A percentile compares a stretch with the other conserved stretches of the same genome.
Evolutionary conservation across 2,888 invertebrate species (phyloP).

Genomic region (Amphipoea oculea): DNA sequence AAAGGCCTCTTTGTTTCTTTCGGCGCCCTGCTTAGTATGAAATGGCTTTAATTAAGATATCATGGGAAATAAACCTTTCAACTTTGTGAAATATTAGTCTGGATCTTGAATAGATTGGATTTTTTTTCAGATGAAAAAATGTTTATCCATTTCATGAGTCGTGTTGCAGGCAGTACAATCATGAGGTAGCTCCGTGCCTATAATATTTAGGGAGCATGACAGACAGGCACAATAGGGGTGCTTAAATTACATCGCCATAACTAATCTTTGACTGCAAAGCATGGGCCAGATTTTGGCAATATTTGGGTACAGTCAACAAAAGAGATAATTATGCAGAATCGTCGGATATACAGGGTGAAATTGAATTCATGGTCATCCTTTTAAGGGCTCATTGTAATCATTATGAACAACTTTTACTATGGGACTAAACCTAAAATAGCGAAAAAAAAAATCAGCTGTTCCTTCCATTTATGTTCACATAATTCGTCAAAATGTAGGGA

Average conservation of each 20-base stretch:
- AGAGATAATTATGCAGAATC: no score
- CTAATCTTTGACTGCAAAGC: slow-evolving; percentile 24
- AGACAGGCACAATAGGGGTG: background rate
- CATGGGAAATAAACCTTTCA: slow-evolving; percentile 86
- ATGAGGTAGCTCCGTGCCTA: background rate
- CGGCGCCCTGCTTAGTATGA: slow-evolving; percentile 76
- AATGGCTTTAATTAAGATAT: slow-evolving; percentile 87
- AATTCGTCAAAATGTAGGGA: no score
- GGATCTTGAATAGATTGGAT: slow-evolving; percentile 75
- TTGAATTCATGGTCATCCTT: no score
- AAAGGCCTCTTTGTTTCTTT: slow-evolving; percentile 81
- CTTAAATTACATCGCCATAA: slow-evolving; percentile 17
- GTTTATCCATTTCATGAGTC: background rate
- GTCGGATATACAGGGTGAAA: no score
- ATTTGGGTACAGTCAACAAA: slow-evolving; percentile 7
- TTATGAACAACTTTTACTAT: no score
- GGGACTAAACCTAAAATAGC: no score
- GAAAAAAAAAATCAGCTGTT: no score
- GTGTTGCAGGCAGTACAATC: background rate
- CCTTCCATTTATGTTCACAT: no score
- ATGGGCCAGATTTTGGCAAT: slow-evolving; percentile 6
- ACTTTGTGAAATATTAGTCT: slow-evolving; percentile 81
- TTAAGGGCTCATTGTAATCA: no score
- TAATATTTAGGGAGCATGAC: background rate
- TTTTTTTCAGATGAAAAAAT: slow-evolving; percentile 50